Conservation (phyloP, 2,888 invertebrate species). For the Lithophane ornitopus region DNA sequence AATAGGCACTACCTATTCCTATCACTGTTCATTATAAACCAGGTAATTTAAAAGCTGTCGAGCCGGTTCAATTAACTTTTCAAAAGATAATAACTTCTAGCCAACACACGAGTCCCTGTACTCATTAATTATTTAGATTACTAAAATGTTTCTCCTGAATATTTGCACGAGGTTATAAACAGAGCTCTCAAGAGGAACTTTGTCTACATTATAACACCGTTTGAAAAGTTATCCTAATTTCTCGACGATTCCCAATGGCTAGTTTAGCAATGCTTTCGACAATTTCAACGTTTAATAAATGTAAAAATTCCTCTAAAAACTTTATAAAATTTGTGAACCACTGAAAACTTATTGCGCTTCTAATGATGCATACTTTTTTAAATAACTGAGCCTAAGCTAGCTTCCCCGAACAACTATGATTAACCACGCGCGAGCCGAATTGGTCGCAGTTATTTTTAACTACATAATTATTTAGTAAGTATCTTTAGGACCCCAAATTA, state of each 20-base stretch:
- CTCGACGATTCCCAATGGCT: neutral
- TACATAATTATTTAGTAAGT: too few species aligned
- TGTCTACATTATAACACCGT: neutral
- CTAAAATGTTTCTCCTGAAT: constrained; percentile 18
- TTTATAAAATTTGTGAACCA: too few species aligned
- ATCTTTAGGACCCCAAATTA: too few species aligned
- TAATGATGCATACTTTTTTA: too few species aligned
- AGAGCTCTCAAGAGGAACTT: constrained; percentile 7
- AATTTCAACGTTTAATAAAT: neutral
- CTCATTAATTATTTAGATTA: constrained; percentile 35
- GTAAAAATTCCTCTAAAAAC: neutral
- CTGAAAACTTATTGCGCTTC: too few species aligned
- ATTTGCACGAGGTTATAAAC: constrained; percentile 22
- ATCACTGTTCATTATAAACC: neutral
- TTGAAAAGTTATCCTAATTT: neutral
- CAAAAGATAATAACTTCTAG: neutral
- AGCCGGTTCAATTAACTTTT: constrained; percentile 6
- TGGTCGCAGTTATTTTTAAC: too few species aligned
- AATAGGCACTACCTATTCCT: too few species aligned
- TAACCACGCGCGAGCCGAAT: too few species aligned
- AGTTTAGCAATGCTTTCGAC: neutral
- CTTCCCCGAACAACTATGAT: too few species aligned
- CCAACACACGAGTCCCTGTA: neutral
- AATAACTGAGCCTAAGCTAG: too few species aligned
- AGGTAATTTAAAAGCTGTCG: neutral